Evolutionary conservation across 37 sponge, comb jelly and placozoan species (phyloP).

Genomic region (Halichondria panicea): DNA sequence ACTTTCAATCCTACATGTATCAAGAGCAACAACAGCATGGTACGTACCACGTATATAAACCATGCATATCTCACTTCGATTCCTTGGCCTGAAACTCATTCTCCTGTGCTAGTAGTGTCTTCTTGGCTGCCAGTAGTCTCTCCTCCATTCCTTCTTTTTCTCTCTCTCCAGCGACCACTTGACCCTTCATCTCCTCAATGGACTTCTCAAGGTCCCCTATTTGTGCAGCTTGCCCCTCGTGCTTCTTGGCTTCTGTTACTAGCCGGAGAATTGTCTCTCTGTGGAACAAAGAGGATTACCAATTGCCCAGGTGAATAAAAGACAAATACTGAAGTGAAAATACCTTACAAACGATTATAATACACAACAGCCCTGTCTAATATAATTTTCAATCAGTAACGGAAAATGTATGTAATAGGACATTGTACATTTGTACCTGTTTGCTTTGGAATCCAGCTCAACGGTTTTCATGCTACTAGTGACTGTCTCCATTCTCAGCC

Average conservation of each 20-base stretch:
- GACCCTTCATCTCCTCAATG: background rate
- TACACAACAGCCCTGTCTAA: too few species aligned
- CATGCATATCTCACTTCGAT: slow-evolving; percentile 12
- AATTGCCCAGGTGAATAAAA: too few species aligned
- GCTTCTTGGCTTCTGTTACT: slow-evolving; percentile 59
- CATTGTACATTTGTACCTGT: slow-evolving; percentile 23
- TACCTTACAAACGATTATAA: too few species aligned
- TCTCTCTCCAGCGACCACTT: background rate
- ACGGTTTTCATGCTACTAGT: slow-evolving; percentile 19
- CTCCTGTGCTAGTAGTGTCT: slow-evolving; percentile 37
- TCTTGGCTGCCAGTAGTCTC: slow-evolving; percentile 37
- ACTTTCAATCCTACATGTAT: background rate
- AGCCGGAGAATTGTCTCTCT: slow-evolving; percentile 78
- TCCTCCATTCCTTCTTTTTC: slow-evolving; percentile 17
- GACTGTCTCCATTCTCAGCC: slow-evolving; percentile 21
- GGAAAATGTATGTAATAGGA: background rate
- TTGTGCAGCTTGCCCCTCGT: slow-evolving; percentile 17
- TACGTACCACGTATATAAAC: background rate
- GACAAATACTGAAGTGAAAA: too few species aligned
- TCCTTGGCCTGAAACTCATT: slow-evolving; percentile 46
- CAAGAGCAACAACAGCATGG: background rate
- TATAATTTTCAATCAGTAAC: too few species aligned
- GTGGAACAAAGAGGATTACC: background rate
- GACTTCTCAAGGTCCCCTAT: slow-evolving; percentile 35
- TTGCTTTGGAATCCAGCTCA: slow-evolving; percentile 67